A percentile compares a stretch with the other conserved stretches of the same genome.
phyloP scores from a whole-genome alignment of 1,140 invertebrate species.

The Mizuhopecten yessoensis region DNA sequence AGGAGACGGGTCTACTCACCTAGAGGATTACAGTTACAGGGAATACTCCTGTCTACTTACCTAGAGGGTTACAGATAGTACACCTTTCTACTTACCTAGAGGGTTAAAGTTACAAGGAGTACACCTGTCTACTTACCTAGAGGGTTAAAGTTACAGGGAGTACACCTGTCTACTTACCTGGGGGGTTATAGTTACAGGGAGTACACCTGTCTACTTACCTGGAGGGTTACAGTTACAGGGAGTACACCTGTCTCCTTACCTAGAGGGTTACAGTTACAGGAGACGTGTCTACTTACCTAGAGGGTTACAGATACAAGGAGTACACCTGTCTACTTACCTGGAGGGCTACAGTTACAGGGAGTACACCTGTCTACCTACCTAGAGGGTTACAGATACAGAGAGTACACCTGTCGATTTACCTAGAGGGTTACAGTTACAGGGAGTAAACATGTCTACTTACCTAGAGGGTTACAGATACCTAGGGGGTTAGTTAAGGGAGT shows the following conservation, averaged over 20 bases:
- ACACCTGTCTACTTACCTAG: not conserved
- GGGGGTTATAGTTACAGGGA: not conserved
- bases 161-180: not conserved
- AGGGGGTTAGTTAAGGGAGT: not conserved
- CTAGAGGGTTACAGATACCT: constrained; percentile 19
- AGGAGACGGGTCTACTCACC: not conserved
- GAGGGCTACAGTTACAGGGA: not conserved
- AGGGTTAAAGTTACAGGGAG: not conserved
- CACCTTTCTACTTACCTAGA: not conserved
- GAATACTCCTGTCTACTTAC: not conserved
- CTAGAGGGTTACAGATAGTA: not conserved
- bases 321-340: not conserved
- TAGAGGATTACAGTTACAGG: not conserved
- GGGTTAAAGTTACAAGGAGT: not conserved
- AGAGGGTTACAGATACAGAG: not conserved
- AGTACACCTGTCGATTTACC: constrained; percentile 86
- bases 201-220: not conserved
- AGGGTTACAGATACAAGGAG: not conserved
- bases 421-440: constrained; percentile 94
- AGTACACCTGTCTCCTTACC: not conserved
- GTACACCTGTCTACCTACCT: not conserved
- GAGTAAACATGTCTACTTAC: constrained; percentile 86
- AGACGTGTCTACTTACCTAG: not conserved
- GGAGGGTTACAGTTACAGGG: not conserved
- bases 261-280: constrained; percentile 3